Evolutionary conservation across 2,888 invertebrate genomes (phyloP), one percentile per base, ranked within the genome.

Genomic region (Cephus nigrinus): DNA sequence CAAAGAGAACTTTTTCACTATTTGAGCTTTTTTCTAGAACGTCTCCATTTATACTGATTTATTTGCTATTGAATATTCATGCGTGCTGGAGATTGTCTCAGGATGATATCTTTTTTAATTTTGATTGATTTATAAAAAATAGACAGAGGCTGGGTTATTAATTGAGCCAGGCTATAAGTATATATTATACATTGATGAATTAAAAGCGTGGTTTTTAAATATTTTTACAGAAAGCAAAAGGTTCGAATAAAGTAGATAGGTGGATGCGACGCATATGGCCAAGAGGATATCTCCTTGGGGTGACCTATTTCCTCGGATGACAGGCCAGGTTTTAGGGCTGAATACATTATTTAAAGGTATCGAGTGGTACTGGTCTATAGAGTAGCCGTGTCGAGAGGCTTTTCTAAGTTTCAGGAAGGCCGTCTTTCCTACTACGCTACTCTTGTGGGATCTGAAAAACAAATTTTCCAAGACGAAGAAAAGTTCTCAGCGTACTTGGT

Each of bases 331-430:
- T 77, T 77, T 69, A 77, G 75, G 78, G 34, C 68, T 68, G 72
- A 69, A 75, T 78, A 72, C 75, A 78, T 75, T 78, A 78, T 78
- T 78, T 78, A 78, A 69, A 78, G 33, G 78, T 55, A 55, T 55
- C 55, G 55, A 55, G 55, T 55, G 55, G 23, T 55, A 55, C 55
- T 55, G 55, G 55, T 55, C 55, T 23, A 55, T 23, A 23, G 23
- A 55, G 23, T 9, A 23, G 23, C 55, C 55, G 55, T 55, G 55
- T 23, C 9, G 55, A 55, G 55, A 23, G 55, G 55, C 2, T 55
- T 55, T 55, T 55, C 55, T 55, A 15, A 55, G 55, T 55, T 55
- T 55, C 55, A 23, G 55, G 55, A 55, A 55, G 23, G 55, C 23
- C 23, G 55, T 23, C 55, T 55, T 23, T 23, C 55, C 55, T 55